These are phyloP conservation scores for Clistopyga incitator DNA, from an alignment of 2,888 invertebrate genomes.

Conservation along the genomic window DNA sequence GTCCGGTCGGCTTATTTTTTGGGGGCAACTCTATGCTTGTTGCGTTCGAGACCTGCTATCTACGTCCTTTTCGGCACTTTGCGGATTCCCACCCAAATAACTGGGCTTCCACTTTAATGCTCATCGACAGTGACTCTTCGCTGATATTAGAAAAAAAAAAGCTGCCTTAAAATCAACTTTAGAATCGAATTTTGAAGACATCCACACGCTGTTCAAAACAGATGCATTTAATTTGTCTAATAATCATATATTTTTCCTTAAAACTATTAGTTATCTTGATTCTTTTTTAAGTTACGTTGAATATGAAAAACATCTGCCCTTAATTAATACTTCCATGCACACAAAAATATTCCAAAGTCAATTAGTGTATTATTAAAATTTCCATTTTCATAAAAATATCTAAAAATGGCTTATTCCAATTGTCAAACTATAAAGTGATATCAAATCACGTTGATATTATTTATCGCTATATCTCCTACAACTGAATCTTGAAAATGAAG, in stretches of 20 bases:
- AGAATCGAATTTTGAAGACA: background rate
- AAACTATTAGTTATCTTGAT: background rate
- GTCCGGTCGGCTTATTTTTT: slow-evolving; percentile 51
- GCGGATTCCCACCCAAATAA: slow-evolving; percentile 28
- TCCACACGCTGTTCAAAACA: background rate
- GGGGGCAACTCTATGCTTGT: slow-evolving; percentile 15
- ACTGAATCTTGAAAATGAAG: background rate
- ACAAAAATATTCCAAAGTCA: background rate
- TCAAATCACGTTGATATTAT: background rate
- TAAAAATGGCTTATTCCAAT: background rate
- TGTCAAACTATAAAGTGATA: background rate
- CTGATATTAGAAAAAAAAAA: background rate
- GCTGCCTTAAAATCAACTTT: background rate
- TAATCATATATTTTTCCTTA: background rate
- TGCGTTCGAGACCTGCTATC: background rate
- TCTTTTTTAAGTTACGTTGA: background rate
- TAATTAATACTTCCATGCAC: background rate
- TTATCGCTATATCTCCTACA: background rate
- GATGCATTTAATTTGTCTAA: background rate
- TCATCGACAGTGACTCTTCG: slow-evolving; percentile 7
- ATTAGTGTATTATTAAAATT: background rate
- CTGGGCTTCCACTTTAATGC: slow-evolving; percentile 11
- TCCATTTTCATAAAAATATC: background rate
- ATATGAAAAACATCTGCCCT: background rate
- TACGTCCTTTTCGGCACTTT: slow-evolving; percentile 26